phyloP scores from a whole-genome alignment of 2,797 vertebrate genomes.

The Mareca strepera region DNA sequence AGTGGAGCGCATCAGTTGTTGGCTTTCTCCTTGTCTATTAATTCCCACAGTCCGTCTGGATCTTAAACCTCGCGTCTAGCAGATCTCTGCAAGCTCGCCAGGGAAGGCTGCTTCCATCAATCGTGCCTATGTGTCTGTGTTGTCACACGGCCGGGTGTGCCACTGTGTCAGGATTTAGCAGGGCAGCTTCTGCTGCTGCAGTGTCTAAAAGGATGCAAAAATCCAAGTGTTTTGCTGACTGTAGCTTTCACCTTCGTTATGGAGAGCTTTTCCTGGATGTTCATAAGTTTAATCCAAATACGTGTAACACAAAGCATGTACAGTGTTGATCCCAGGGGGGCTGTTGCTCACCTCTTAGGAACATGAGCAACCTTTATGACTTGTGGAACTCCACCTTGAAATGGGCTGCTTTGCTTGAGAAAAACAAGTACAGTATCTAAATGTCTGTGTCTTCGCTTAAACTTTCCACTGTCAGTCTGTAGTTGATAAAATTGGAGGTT shows the following conservation, averaged over 20 bases:
- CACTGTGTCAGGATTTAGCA: not conserved
- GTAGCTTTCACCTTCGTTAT: not conserved
- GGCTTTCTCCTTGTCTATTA: not conserved
- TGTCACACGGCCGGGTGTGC: accelerated
- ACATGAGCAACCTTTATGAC: not conserved
- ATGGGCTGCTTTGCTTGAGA: not conserved
- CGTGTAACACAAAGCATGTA: not conserved
- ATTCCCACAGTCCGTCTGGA: not conserved
- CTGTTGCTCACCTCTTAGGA: not conserved
- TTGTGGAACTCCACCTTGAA: not conserved
- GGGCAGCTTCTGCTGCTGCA: not conserved
- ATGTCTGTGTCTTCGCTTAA: not conserved
- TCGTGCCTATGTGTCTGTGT: not conserved
- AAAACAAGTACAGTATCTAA: not conserved
- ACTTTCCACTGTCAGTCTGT: not conserved
- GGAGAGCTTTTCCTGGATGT: not conserved
- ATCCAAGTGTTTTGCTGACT: not conserved
- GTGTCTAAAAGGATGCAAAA: not conserved
- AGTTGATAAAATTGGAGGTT: not conserved
- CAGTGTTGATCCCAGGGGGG: not conserved
- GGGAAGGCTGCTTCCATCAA: not conserved
- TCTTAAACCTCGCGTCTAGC: not conserved
- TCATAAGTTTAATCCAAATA: not conserved
- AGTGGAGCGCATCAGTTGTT: not conserved
- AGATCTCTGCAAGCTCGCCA: not conserved